phyloP scores from a whole-genome alignment of 2,797 vertebrate species.

The Phrynocephalus vlangalii region DNA sequence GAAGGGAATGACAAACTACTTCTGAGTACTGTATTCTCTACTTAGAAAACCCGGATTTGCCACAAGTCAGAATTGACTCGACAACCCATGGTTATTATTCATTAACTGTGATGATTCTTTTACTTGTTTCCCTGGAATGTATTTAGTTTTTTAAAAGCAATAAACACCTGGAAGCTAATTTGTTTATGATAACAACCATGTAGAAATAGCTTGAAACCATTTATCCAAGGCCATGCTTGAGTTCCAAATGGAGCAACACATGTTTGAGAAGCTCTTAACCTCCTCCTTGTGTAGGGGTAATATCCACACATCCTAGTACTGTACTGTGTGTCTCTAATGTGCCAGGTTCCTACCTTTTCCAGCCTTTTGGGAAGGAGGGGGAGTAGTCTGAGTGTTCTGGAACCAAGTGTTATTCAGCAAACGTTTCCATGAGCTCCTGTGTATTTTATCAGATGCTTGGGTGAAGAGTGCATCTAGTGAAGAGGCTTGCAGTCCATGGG shows the following conservation, averaged over 20 bases:
- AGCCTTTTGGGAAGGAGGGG: too few relatives aligned
- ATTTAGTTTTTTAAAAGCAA: not conserved
- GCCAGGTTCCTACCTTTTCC: not conserved
- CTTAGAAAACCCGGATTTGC: too few relatives aligned
- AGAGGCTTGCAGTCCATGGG: not conserved
- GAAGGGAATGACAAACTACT: too few relatives aligned
- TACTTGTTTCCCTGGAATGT: not conserved
- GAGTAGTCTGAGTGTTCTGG: too few relatives aligned
- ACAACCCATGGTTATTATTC: too few relatives aligned
- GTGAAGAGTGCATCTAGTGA: not conserved
- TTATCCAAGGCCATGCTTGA: not conserved
- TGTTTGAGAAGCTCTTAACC: not conserved
- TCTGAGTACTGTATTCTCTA: too few relatives aligned
- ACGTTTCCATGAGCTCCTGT: too few relatives aligned
- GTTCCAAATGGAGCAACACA: not conserved
- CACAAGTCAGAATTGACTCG: too few relatives aligned
- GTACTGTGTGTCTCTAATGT: not conserved
- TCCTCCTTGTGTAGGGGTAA: not conserved
- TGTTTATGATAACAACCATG: not conserved
- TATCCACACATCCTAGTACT: not conserved
- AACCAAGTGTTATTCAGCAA: too few relatives aligned
- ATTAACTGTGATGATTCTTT: not conserved
- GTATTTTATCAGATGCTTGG: too few relatives aligned
- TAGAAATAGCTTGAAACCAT: not conserved
- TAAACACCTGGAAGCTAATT: conserved; percentile 10